Evolutionary conservation across 1,140 invertebrate genomes (phyloP).

Genomic region (Vanessa atalanta): DNA sequence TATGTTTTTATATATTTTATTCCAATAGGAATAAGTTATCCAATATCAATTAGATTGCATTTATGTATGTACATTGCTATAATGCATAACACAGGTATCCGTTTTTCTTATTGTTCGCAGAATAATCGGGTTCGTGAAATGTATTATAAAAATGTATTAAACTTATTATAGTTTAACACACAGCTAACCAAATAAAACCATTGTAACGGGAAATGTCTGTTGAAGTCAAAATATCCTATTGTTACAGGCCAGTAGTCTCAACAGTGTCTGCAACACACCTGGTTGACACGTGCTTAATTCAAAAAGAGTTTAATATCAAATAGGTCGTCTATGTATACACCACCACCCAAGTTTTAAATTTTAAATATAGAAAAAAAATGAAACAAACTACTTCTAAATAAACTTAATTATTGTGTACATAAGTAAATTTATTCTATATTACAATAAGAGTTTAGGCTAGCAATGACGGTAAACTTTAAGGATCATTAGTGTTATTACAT

Average conservation of each 20-base stretch:
- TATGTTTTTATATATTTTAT: too few relatives aligned
- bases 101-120: too few relatives aligned
- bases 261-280: constrained; percentile 59
- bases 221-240: constrained; percentile 70
- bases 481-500: too few relatives aligned
- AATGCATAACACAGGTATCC: too few relatives aligned
- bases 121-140: not conserved
- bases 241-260: constrained; percentile 59
- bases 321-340: not conserved
- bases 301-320: constrained; percentile 3
- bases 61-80: too few relatives aligned
- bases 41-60: too few relatives aligned
- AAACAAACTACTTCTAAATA: too few relatives aligned
- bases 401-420: too few relatives aligned
- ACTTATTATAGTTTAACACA: not conserved
- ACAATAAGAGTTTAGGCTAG: too few relatives aligned
- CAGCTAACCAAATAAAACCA: constrained; percentile 14
- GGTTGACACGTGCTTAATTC: constrained; percentile 48
- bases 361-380: not conserved
- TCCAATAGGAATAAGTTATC: too few relatives aligned
- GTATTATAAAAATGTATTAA: constrained; percentile 1
- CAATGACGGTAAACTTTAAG: too few relatives aligned
- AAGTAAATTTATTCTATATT: too few relatives aligned
- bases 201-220: constrained; percentile 39
- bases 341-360: not conserved